phyloP scores from a whole-genome alignment of 2,888 invertebrate genomes.

The Apamea sordens region DNA sequence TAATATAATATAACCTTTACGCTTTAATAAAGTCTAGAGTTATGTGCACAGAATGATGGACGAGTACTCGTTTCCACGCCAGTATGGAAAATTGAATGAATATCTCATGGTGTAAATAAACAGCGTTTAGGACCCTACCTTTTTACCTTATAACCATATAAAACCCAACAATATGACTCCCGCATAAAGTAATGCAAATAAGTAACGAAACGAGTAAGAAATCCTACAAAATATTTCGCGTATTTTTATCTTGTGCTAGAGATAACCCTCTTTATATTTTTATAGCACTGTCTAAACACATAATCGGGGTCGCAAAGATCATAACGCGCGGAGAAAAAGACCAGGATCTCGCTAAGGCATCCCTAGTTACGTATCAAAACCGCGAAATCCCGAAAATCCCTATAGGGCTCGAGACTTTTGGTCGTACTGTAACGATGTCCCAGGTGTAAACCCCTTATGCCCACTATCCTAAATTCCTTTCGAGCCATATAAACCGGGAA shows the following conservation, averaged over 20 bases:
- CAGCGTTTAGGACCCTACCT: slow-evolving; percentile 52
- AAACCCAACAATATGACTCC: slow-evolving; percentile 58
- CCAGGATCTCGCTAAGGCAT: slow-evolving; percentile 46
- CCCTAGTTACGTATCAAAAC: slow-evolving; percentile 66
- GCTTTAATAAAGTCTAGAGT: slow-evolving; percentile 53
- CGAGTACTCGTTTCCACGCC: slow-evolving; percentile 17
- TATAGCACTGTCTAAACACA: slow-evolving; percentile 59
- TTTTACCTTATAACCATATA: slow-evolving; percentile 63
- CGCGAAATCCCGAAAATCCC: slow-evolving; percentile 65
- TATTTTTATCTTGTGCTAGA: slow-evolving; percentile 58
- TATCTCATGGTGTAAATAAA: slow-evolving; percentile 65
- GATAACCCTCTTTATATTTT: slow-evolving; percentile 60
- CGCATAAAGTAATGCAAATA: slow-evolving; percentile 64
- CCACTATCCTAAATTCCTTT: slow-evolving; percentile 59
- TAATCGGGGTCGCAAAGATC: slow-evolving; percentile 63
- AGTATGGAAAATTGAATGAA: slow-evolving; percentile 63
- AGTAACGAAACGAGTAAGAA: slow-evolving; percentile 44
- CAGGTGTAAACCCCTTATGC: slow-evolving; percentile 70
- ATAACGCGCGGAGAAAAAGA: slow-evolving; percentile 49
- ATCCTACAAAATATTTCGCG: slow-evolving; percentile 59
- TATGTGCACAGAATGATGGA: slow-evolving; percentile 49
- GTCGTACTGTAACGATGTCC: slow-evolving; percentile 66
- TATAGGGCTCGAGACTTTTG: slow-evolving; percentile 61
- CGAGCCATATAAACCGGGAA: slow-evolving; percentile 63
- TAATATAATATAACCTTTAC: slow-evolving; percentile 41